A percentile compares a stretch with the other conserved stretches of the same genome.
Conservation (phyloP, 2,797 vertebrate genomes). For the Taeniopygia guttata region DNA sequence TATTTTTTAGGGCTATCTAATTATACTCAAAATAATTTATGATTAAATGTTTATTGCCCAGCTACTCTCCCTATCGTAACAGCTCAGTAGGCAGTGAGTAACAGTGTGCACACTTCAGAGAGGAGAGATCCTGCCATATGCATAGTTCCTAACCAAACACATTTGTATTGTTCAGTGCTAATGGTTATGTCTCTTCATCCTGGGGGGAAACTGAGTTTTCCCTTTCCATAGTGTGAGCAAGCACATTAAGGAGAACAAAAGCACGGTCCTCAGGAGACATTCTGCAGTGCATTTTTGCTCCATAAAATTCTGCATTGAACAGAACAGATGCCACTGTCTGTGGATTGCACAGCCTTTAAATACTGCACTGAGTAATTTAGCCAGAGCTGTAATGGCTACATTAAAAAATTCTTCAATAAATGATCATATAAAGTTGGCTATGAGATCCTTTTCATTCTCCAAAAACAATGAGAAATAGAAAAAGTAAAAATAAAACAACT, state of each 20-base stretch:
- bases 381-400: not conserved
- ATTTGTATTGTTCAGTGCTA: not conserved
- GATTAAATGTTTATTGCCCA: constrained; percentile 13
- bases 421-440: not conserved
- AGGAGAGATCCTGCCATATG: not conserved
- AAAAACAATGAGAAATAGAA: not conserved
- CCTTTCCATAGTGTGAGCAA: not conserved
- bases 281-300: not conserved
- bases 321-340: constrained; percentile 18
- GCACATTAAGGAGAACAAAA: constrained; percentile 17
- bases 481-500: constrained; percentile 10
- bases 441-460: not conserved
- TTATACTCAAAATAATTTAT: constrained; percentile 36
- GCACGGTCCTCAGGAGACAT: not conserved
- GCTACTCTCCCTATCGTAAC: not conserved
- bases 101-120: not conserved
- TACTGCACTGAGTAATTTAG: constrained; percentile 4
- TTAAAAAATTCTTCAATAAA: constrained; percentile 13
- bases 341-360: not conserved
- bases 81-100: constrained; percentile 29
- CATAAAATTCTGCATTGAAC: constrained; percentile 2
- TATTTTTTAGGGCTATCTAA: constrained; percentile 1
- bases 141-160: not conserved
- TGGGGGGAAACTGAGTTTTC: constrained; percentile 22
- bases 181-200: not conserved